phyloP scores from a whole-genome alignment of 1,140 invertebrate genomes.

The Zeugodacus cucurbitae region DNA sequence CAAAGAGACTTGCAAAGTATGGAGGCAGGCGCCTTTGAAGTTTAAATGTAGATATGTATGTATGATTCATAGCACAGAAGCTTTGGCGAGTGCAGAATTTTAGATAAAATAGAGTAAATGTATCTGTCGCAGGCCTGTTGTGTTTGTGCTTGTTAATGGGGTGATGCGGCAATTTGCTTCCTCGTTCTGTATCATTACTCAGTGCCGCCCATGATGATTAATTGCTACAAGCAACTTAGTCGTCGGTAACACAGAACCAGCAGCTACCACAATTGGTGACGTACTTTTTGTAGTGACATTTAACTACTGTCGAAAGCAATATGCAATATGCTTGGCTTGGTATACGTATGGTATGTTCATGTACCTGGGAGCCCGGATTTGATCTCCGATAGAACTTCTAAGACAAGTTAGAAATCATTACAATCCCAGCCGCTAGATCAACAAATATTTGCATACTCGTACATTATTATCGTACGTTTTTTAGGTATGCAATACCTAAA shows the following conservation, averaged over 20 bases:
- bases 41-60: conserved; percentile 6
- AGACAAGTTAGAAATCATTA: not conserved
- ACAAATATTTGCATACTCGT: not conserved
- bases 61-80: not conserved
- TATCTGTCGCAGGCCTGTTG: not conserved
- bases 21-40: conserved; percentile 13
- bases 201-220: conserved; percentile 34
- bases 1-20: not conserved
- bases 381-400: not conserved
- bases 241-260: not conserved
- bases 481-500: too few species aligned
- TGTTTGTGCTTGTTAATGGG: conserved; percentile 26
- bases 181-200: conserved; percentile 32
- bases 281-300: not conserved
- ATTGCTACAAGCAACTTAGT: conserved; percentile 3
- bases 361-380: not conserved
- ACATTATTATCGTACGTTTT: not conserved
- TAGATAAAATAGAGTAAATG: conserved; percentile 32
- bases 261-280: not conserved
- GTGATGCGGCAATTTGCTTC: conserved; percentile 25
- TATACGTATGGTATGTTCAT: not conserved
- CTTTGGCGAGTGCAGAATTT: not conserved
- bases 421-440: not conserved
- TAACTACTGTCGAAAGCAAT: not conserved
- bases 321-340: not conserved